Base-by-base conservation (phyloP, 2,113 vertebrate species). In the Archocentrus centrarchus region DNA sequence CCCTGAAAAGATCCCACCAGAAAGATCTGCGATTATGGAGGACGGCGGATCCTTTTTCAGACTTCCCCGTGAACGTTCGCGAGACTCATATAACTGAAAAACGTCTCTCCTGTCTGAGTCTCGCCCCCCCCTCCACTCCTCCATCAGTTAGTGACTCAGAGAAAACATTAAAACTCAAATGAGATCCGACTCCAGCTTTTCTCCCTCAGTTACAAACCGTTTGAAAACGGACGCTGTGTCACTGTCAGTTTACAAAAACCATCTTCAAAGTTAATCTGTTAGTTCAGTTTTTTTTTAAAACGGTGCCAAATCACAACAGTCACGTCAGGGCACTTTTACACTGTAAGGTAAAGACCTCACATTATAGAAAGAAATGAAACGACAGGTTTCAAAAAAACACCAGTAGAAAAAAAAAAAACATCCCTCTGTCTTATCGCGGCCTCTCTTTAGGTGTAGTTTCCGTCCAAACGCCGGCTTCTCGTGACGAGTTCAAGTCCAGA, bases 361-460 rank as follows among this genome's bases (percentile, higher is more conserved):
- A 35, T 53, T 14, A 55, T 73, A 32, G 18, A 73, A 73, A 73
- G 27, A 35, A 73, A 55, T 50, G 11, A 47, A 73, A 55, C 1
- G 27, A 55, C 24, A n/a, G 18, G 27, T 35, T 73, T 6, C n/a
- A 32, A 73, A 73, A 73, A 73, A 73, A 32, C 68, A 55, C 27
- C 47, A 55, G 68, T 55, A 73, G 27, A 73, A 73, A 73, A 73
- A 73, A 44, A 41, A 32, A 73, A 73, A 55, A 73, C 68, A 73
- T 73, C 47, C 44, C 18, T 32, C 17, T 3, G 27, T 20, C 47
- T 35, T 20, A 3, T 55, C 18, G 47, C 32, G 24, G 47, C 1
- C 68, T 8, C 22, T 39, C 17, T 61, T 32, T 11, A 78, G 35
- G 18, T 44, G 30, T 27, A 13, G 2, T 0, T 32, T 61, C 0